Base-by-base conservation (phyloP, 2,113 vertebrate species). In the Triplophysa siluroides region DNA sequence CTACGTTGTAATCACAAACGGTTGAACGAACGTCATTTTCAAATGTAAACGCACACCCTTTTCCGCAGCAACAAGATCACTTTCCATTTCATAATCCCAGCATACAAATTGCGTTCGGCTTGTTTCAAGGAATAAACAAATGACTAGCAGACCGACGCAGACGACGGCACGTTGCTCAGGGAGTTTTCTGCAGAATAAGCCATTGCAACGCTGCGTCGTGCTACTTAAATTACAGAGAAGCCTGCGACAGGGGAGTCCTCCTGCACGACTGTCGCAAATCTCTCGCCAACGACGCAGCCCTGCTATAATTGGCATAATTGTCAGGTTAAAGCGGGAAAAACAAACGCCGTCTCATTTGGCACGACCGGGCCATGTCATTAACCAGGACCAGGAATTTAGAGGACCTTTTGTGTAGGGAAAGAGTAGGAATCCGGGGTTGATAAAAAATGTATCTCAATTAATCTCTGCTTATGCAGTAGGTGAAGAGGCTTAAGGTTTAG, bases 371-470 rank as follows among this genome's bases (percentile, higher is more conserved):
- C 65, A 74, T 88, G 89, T 89, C 88, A 91, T 92, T 91, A 91
- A 90, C 24, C 64, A 89, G 83, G 87, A 89, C 89, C 87, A 83
- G 83, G 87, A 86, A 90, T 90, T 85, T 89, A 88, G 88, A 91
- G 88, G 84, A 84, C 84, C 87, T 89, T 87, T 87, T 85, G 19
- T 87, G 87, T 86, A 90, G n/a, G n/a, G 65, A 85, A 86, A 85
- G 79, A 86, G 88, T n/a, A 84, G 84, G 85, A 84, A 85, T 85
- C n/a, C n/a, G n/a, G 82, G 86, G 89, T 87, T 85, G 89, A 92
- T 92, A 92, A 93, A 84, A 92, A 93, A 92, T 91, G 90, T 88
- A 90, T 87, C 81, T 93, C 90, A n/a, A n/a, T n/a, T 93, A 92
- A 94, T 93, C 92, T 93, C 89, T 79, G 69, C 88, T n/a, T 88